These are phyloP conservation scores for Ruditapes philippinarum DNA, from an alignment of 1,140 invertebrate genomes.

Conservation along the genomic window DNA sequence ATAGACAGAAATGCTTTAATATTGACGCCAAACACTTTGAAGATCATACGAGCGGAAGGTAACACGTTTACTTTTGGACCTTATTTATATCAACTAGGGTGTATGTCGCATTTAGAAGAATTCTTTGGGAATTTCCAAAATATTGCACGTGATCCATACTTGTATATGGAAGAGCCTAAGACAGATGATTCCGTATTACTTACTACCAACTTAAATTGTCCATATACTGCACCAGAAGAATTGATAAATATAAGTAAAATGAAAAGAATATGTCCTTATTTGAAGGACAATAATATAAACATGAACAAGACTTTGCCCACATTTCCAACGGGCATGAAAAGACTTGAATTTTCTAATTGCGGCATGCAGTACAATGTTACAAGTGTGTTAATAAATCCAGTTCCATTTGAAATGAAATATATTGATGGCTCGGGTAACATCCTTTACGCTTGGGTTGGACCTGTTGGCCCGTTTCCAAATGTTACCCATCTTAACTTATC, in stretches of 20 bases:
- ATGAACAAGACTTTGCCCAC: background rate
- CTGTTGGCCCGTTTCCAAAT: background rate
- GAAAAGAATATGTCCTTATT: background rate
- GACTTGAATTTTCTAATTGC: background rate
- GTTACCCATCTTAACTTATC: conserved; percentile 24
- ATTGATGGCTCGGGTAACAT: conserved; percentile 39
- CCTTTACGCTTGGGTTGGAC: background rate
- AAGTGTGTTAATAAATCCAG: background rate
- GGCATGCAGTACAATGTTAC: conserved; percentile 23
- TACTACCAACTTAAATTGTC: background rate
- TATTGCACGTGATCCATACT: background rate
- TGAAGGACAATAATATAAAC: background rate
- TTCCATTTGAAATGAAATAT: background rate
- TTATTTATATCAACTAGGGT: conserved; percentile 7
- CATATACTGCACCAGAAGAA: background rate
- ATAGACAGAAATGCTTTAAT: conserved; percentile 40
- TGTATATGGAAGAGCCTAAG: background rate
- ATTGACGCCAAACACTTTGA: conserved; percentile 54
- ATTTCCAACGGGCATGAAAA: background rate
- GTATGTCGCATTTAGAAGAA: conserved; percentile 1
- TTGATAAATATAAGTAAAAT: background rate
- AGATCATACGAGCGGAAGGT: background rate
- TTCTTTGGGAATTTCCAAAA: background rate
- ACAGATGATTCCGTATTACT: background rate
- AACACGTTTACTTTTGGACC: conserved; percentile 48